These are phyloP conservation scores for Hylyphantes graminicola DNA, from an alignment of 1,140 invertebrate genomes.

Conservation along the genomic window DNA sequence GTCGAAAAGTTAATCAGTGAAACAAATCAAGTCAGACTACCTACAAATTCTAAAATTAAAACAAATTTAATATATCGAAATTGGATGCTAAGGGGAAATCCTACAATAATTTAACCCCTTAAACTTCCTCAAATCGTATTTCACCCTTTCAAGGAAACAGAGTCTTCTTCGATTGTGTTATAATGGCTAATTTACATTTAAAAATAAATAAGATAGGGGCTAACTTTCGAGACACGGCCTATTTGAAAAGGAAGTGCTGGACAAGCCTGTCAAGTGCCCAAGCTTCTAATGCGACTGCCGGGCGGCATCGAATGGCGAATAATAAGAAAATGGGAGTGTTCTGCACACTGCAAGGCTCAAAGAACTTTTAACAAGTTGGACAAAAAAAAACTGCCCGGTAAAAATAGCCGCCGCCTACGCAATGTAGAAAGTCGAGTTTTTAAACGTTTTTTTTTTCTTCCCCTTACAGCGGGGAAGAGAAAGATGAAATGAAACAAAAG, in stretches of 20 bases:
- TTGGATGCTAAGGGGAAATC: too few species aligned
- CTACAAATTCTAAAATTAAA: too few species aligned
- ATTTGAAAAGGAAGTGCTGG: neutral
- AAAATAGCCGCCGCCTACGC: conserved; percentile 51
- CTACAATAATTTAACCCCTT: too few species aligned
- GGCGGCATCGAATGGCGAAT: conserved; percentile 25
- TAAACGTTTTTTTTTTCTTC: conserved; percentile 12
- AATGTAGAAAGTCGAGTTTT: neutral
- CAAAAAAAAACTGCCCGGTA: conserved; percentile 24
- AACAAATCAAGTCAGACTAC: too few species aligned
- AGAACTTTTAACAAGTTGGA: conserved; percentile 40
- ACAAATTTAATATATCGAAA: too few species aligned
- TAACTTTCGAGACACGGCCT: too few species aligned
- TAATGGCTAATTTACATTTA: too few species aligned
- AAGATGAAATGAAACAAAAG: conserved; percentile 33
- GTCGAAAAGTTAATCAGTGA: too few species aligned
- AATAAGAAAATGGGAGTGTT: conserved; percentile 18
- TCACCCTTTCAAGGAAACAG: too few species aligned
- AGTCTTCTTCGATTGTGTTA: too few species aligned
- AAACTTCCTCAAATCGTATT: too few species aligned
- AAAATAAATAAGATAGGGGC: too few species aligned
- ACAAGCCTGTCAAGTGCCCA: neutral
- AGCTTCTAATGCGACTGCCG: conserved; percentile 5
- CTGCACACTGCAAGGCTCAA: conserved; percentile 10
- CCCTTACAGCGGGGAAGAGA: conserved; percentile 18